These are phyloP conservation scores for Lordiphosa collinella DNA, from an alignment of 1,140 invertebrate genomes.

Conservation along the genomic window DNA sequence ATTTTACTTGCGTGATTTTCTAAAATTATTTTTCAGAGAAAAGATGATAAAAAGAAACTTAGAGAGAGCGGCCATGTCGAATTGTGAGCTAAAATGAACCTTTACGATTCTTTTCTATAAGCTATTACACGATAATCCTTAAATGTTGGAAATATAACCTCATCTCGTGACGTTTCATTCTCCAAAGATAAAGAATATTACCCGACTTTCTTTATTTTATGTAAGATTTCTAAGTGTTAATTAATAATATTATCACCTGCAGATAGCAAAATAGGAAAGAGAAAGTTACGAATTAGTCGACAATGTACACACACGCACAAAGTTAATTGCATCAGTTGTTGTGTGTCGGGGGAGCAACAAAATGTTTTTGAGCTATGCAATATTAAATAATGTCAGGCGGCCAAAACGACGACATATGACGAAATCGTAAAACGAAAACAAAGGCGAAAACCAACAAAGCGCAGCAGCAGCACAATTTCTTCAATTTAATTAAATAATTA, in stretches of 20 bases:
- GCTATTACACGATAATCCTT: no score
- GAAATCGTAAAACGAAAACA: conserved; percentile 47
- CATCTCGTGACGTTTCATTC: no score
- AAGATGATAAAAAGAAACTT: no score
- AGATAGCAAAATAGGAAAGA: conserved; percentile 21
- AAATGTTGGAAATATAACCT: no score
- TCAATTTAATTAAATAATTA: conserved; percentile 74
- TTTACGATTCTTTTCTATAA: no score
- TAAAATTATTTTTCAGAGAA: no score
- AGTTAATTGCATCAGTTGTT: conserved; percentile 44
- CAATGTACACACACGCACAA: conserved; percentile 11
- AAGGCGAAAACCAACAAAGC: conserved; percentile 10
- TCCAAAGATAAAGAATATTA: no score
- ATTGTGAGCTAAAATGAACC: no score
- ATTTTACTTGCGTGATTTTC: no score
- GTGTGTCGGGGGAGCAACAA: conserved; percentile 7
- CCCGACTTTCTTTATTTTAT: no score
- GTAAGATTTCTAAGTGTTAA: background rate
- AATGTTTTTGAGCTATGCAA: conserved; percentile 9
- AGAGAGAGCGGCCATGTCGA: no score
- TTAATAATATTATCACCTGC: conserved; percentile 6
- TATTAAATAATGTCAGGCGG: conserved; percentile 32
- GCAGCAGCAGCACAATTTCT: conserved; percentile 43
- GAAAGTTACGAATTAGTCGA: conserved; percentile 32
- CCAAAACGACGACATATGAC: conserved; percentile 39